Conservation (phyloP, 2,888 invertebrate species). For the Aromia moschata region DNA sequence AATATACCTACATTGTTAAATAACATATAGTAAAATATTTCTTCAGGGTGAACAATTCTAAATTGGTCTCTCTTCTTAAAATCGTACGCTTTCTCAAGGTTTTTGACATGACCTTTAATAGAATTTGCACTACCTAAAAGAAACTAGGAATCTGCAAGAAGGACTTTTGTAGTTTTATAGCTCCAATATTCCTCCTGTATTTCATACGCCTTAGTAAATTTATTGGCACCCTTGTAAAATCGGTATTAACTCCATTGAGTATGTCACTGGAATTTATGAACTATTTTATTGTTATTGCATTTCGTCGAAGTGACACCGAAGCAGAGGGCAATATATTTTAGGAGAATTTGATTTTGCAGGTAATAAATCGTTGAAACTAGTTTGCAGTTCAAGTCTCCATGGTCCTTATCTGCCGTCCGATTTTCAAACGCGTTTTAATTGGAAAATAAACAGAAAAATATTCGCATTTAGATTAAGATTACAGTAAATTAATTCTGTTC, state of each 20-base stretch:
- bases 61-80: no score
- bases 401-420: conserved; percentile 11
- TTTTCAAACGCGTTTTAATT: conserved; percentile 18
- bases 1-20: no score
- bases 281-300: conserved; percentile 16
- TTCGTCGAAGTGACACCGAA: conserved; percentile 1
- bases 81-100: no score
- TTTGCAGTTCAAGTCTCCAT: conserved; percentile 9
- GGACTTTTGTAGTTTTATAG: no score
- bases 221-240: not conserved
- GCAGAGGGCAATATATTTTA: conserved; percentile 12
- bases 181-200: no score
- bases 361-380: conserved; percentile 10
- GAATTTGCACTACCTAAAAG: no score
- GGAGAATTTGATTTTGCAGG: not conserved
- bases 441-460: conserved; percentile 18
- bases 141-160: no score
- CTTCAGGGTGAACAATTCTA: no score
- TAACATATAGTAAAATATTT: no score
- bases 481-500: conserved; percentile 17
- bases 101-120: no score
- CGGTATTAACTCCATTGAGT: conserved; percentile 3
- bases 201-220: no score
- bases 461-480: conserved; percentile 13
- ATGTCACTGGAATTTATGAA: conserved; percentile 16